Evolutionary conservation across 2,797 vertebrate species (phyloP).

Genomic region (Pristis pectinata): DNA sequence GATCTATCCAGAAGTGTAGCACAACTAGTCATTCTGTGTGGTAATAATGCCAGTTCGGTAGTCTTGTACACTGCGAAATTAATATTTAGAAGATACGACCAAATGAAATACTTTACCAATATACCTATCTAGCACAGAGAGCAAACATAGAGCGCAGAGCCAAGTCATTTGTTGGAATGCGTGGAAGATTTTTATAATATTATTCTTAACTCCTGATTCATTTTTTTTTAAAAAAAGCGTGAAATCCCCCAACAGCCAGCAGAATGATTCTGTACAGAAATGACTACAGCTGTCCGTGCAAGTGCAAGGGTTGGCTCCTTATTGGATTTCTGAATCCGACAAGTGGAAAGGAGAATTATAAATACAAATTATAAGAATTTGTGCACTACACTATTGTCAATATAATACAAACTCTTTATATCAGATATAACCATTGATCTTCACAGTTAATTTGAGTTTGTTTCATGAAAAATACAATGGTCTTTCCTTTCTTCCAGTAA

Average conservation of each 20-base stretch:
- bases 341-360: neutral
- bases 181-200: neutral
- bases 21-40: neutral
- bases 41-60: neutral
- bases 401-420: neutral
- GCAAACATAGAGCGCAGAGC: neutral
- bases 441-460: neutral
- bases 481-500: neutral
- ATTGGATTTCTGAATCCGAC: neutral
- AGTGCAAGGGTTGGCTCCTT: neutral
- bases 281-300: neutral
- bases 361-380: neutral
- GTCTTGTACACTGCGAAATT: neutral
- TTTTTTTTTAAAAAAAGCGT: neutral
- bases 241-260: neutral
- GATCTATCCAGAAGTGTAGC: neutral
- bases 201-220: neutral
- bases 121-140: neutral
- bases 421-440: neutral
- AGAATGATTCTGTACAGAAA: too few relatives aligned
- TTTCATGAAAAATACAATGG: neutral
- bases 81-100: neutral
- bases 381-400: neutral
- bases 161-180: neutral
- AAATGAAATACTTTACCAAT: slow-evolving; percentile 32